Conservation (phyloP, 2,888 invertebrate genomes). For the Anticlea derivata region DNA sequence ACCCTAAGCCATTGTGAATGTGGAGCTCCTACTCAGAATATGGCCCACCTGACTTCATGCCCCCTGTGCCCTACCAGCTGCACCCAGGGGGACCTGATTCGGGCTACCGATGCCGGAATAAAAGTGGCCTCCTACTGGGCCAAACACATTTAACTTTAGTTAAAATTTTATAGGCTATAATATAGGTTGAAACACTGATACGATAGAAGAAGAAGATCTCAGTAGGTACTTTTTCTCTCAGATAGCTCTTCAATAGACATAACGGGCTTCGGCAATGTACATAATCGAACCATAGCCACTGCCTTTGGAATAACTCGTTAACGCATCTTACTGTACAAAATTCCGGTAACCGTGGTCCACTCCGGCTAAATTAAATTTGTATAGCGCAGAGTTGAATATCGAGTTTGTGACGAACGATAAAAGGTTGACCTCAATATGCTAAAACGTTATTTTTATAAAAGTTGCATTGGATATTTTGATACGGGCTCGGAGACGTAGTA, state of each 20-base stretch:
- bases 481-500: constrained; percentile 42
- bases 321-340: constrained; percentile 22
- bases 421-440: constrained; percentile 49
- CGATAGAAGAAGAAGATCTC: too few species aligned
- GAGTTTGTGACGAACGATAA: constrained; percentile 47
- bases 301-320: constrained; percentile 16
- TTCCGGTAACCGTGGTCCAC: constrained; percentile 28
- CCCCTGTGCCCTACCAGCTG: too few species aligned
- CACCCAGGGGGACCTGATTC: too few species aligned
- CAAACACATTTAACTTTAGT: too few species aligned
- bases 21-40: too few species aligned
- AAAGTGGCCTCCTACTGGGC: too few species aligned
- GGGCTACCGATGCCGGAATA: too few species aligned
- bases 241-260: neutral
- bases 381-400: constrained; percentile 35
- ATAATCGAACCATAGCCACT: constrained; percentile 16
- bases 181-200: too few species aligned
- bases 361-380: constrained; percentile 33
- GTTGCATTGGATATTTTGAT: constrained; percentile 52
- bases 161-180: too few species aligned
- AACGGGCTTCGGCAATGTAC: neutral
- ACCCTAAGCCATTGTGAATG: too few species aligned
- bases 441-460: constrained; percentile 49
- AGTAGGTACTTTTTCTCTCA: too few species aligned
- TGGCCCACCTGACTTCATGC: too few species aligned